These are phyloP conservation scores for Hippasteria phrygiana DNA, from an alignment of 53 echinoderm and acorn worm genomes.

Conservation along the genomic window DNA sequence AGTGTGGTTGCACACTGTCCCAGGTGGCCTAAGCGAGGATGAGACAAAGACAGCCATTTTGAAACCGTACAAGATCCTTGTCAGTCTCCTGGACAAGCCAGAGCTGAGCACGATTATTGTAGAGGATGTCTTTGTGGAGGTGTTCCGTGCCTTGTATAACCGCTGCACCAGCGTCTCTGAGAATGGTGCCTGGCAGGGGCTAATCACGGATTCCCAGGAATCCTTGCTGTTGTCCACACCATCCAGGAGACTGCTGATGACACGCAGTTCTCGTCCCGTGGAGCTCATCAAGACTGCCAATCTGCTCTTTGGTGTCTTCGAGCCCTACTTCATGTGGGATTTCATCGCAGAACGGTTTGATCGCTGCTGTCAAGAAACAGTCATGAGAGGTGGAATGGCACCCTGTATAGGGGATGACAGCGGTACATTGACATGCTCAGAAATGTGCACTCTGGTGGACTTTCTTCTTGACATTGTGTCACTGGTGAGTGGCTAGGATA, in stretches of 20 bases:
- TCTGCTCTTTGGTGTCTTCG: conserved; percentile 91
- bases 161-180: conserved; percentile 70
- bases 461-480: conserved; percentile 94
- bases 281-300: conserved; percentile 99
- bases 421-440: conserved; percentile 75
- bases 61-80: conserved; percentile 91
- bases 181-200: conserved; percentile 3
- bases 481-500: conserved; percentile 74
- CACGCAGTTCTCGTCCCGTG: conserved; percentile 69
- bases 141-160: conserved; percentile 91
- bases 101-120: conserved; percentile 85
- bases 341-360: conserved; percentile 93
- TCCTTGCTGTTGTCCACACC: conserved; percentile 24
- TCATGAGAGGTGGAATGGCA: conserved; percentile 54
- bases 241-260: conserved; percentile 64
- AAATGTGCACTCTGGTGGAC: conserved; percentile 91
- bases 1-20: conserved; percentile 80
- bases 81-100: conserved; percentile 95
- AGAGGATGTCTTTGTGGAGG: conserved; percentile 94
- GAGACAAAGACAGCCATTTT: conserved; percentile 79
- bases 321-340: conserved; percentile 98
- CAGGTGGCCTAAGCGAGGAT: conserved; percentile 49
- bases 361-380: conserved; percentile 86
- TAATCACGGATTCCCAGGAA: conserved; percentile 22
- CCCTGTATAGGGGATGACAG: conserved; percentile 63